Evolutionary conservation across 1,140 invertebrate species (phyloP).

Genomic region (Tetranychus cinnabarinus): DNA sequence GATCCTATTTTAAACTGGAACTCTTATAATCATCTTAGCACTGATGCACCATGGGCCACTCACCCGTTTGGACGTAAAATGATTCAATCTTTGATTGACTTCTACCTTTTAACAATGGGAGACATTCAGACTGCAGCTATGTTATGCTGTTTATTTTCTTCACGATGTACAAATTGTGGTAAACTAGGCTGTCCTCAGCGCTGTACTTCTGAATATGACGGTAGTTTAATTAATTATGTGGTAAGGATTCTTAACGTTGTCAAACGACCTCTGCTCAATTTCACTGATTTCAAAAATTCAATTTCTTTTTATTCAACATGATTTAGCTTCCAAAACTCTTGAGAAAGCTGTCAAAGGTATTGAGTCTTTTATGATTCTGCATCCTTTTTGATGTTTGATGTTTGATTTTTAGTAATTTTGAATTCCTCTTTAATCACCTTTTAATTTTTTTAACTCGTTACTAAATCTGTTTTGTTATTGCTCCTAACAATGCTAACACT

Average conservation of each 20-base stretch:
- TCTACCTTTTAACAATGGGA: conserved; percentile 29
- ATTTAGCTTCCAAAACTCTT: not conserved
- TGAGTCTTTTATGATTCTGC: not conserved
- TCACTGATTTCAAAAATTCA: too few relatives aligned
- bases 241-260: too few relatives aligned
- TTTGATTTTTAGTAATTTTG: not conserved
- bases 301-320: too few relatives aligned
- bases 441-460: not conserved
- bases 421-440: not conserved
- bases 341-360: not conserved
- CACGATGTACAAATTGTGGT: not conserved
- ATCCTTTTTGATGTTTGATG: not conserved
- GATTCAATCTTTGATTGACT: conserved; percentile 45
- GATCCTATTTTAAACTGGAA: not conserved
- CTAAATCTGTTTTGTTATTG: too few relatives aligned
- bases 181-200: not conserved
- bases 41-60: conserved; percentile 34
- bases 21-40: not conserved
- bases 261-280: too few relatives aligned
- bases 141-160: conserved; percentile 46
- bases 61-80: conserved; percentile 66
- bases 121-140: conserved; percentile 85
- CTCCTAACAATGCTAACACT: too few relatives aligned
- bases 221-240: too few relatives aligned
- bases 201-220: not conserved